Evolutionary conservation across 2,888 invertebrate species (phyloP), one percentile per base, ranked within the genome.

Genomic region (Elysia crispata): DNA sequence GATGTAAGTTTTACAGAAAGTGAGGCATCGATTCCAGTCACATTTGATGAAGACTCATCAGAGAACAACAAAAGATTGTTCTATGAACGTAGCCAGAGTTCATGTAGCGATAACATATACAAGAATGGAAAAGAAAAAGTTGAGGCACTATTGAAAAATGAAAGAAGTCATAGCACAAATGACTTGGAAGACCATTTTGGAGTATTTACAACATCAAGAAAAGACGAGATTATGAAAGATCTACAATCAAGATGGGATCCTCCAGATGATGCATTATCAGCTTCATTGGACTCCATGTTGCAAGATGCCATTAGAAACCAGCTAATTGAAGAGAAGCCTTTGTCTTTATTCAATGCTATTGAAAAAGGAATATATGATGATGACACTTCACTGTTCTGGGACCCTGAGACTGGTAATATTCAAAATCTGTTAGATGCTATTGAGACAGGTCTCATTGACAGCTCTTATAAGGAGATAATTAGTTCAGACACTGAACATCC

Each of bases 341-440:
- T 87, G 15, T 82, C 88, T 50, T 83, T 90, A 76, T 85, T 86
- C 79, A 87, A 87, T 81, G 86, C 87, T 25, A 85, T 90, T 20
- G 84, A 87, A 15, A 86, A 86, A 77, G 88, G 89, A 30, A 79
- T 87, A 15, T 92, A 92, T 83, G 92, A 92, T 81, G 90, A 89
- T 78, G 86, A 87, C 74, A 91, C 91, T 76, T 97, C 98, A 30
- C 94, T 94, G 84, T 95, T 98, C 80, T 93, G 95, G 6, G 97
- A 98, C 93, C 96, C 96, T 3, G 95, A 96, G 88, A 94, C 95
- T 82, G 96, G 97, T 66, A 95, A 96, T 85, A 92, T 95, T 1
- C 89, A 98, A 25, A 95, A 95, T 8, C 95, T 98, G 77, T 94
- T 95, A 77, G 95, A 97, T 92, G 98, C 98, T 0, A 94, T 98